Evolutionary conservation across 1,140 invertebrate genomes (phyloP).

Genomic region (Aphis craccivora): DNA sequence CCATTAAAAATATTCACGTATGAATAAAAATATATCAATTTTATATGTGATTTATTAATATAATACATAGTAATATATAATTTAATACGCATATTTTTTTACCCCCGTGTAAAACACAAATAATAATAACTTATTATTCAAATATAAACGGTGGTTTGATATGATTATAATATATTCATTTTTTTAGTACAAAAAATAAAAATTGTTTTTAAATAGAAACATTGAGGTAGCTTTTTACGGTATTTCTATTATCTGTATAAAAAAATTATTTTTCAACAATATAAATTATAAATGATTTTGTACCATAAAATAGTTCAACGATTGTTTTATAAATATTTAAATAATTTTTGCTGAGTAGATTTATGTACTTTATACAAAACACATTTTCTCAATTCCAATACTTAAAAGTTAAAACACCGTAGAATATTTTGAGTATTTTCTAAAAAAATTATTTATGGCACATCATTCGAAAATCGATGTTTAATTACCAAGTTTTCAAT

Average conservation of each 20-base stretch:
- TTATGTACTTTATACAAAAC: background rate
- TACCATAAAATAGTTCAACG: background rate
- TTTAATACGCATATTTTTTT: no score
- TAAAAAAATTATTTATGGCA: background rate
- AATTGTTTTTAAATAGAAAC: background rate
- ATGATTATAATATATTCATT: background rate
- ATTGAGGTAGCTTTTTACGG: background rate
- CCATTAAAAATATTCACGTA: background rate
- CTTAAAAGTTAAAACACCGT: background rate
- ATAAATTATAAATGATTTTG: background rate
- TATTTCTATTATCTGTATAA: background rate
- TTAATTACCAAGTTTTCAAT: background rate
- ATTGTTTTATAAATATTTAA: conserved; percentile 20
- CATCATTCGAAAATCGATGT: background rate
- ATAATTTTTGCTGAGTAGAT: background rate
- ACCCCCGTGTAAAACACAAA: no score
- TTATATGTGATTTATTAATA: no score
- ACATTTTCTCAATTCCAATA: background rate
- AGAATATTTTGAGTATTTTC: background rate
- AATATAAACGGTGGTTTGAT: no score
- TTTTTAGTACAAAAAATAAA: background rate
- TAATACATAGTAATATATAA: no score
- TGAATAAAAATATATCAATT: conserved; percentile 21
- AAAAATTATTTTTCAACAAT: background rate
- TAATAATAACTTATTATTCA: no score